Evolutionary conservation across 2,888 invertebrate species (phyloP), one percentile per base, ranked within the genome.

Genomic region (Euplagia quadripunctaria): DNA sequence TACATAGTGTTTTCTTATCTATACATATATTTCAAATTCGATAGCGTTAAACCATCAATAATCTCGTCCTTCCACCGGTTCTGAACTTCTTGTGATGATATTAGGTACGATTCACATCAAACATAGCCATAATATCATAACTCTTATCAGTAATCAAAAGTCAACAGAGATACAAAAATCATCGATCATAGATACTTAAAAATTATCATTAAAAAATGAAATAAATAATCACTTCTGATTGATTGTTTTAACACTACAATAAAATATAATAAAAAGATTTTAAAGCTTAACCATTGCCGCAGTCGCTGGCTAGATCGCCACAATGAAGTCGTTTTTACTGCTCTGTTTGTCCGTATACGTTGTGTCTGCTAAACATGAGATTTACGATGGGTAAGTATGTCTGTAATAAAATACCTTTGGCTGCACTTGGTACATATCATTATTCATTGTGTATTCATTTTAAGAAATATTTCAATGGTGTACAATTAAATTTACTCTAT

Each of bases 321-420:
- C 78, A 74, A 88, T 90, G 87, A 88, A 86, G 77, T 63, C 79
- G 63, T 52, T 89, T 4, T 75, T 92, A 14, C 61, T 88, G 11
- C 64, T 89, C 55, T 86, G 84, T 81, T 78, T 88, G 51, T 81
- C 78, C 17, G 75, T 87, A 17, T 85, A 75, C 76, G 78, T 83
- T 1, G 91, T 86, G 49, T 77, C 85, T n/a, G 94, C 90, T 3
- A 94, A 93, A 82, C 89, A 94, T 79, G 94, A 94, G 78, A 75
- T 86, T n/a, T 92, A 92, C 72, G 90, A 92, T 68, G 94, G 94
- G 94, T 94, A 83, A 90, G 91, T 41, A 17, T 41, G 43, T 9
- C 6, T 46, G 43, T 9, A 46, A 46, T 0, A 46, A 46, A 46
- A 1, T 46, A 4, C 9, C 43, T 46, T 46, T 46, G 43, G 43